Conservation (phyloP, 1,140 invertebrate species). For the Halotydeus destructor region DNA sequence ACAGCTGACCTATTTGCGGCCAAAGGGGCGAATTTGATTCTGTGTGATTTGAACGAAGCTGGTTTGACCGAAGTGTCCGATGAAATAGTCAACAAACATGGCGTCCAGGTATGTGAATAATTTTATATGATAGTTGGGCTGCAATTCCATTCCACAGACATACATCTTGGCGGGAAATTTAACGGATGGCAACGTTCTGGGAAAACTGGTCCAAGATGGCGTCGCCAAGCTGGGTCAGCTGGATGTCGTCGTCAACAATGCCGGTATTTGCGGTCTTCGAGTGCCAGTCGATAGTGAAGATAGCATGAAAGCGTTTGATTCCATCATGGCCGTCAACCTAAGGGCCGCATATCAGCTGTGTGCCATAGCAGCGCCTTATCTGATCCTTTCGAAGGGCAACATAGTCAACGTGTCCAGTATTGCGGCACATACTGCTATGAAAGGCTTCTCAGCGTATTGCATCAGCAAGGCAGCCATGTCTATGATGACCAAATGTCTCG, state of each 20-base stretch:
- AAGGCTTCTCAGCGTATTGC: too few species aligned
- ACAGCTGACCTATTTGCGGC: conserved; percentile 9
- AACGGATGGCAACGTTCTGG: conserved; percentile 47
- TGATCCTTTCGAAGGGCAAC: conserved; percentile 54
- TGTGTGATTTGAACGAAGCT: too few species aligned
- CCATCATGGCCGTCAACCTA: conserved; percentile 3
- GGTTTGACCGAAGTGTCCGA: too few species aligned
- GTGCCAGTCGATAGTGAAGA: too few species aligned
- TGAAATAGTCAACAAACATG: too few species aligned
- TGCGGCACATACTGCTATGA: too few species aligned
- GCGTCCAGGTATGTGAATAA: too few species aligned
- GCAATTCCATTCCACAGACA: neutral
- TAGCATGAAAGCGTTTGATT: conserved; percentile 1
- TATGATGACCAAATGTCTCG: conserved; percentile 54
- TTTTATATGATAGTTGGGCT: too few species aligned
- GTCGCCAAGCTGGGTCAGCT: conserved; percentile 57
- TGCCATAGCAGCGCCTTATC: conserved; percentile 53
- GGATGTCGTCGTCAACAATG: conserved; percentile 56
- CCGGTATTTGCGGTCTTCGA: too few species aligned
- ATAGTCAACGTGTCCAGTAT: conserved; percentile 79
- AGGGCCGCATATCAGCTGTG: conserved; percentile 30
- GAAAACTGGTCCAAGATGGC: conserved; percentile 51
- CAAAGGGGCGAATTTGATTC: neutral
- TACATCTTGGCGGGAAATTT: conserved; percentile 60
- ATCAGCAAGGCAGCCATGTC: conserved; percentile 70